Evolutionary conservation across 2,888 invertebrate genomes (phyloP).

Genomic region (Macaria liturata): DNA sequence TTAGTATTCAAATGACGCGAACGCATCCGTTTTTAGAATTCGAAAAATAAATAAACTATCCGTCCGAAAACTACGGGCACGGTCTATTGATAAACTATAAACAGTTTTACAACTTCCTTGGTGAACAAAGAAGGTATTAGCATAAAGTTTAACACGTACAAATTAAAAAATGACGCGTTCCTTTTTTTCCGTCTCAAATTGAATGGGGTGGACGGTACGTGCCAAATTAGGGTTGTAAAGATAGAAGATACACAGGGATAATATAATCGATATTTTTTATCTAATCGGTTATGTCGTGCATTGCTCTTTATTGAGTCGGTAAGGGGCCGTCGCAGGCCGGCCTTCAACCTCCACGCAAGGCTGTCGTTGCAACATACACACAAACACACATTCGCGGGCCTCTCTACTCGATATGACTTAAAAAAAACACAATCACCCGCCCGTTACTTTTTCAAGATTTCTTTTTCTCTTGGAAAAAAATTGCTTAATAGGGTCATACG

Average conservation of each 20-base stretch:
- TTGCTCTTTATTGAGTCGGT: conserved; percentile 49
- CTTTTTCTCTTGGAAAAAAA: conserved; percentile 42
- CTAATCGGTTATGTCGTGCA: conserved; percentile 59
- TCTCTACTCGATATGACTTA: conserved; percentile 28
- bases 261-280: conserved; percentile 41
- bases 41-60: conserved; percentile 69
- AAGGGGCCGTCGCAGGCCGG: conserved; percentile 62
- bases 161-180: conserved; percentile 36
- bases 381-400: conserved; percentile 56
- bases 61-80: conserved; percentile 38
- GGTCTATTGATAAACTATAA: conserved; percentile 68
- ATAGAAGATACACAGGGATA: conserved; percentile 32
- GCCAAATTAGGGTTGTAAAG: conserved; percentile 35
- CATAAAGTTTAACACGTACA: conserved; percentile 37
- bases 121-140: conserved; percentile 53
- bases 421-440: conserved; percentile 29
- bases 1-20: conserved; percentile 78
- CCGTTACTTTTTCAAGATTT: conserved; percentile 21
- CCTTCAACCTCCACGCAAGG: conserved; percentile 75
- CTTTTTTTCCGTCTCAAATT: conserved; percentile 21
- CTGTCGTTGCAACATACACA: conserved; percentile 68
- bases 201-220: conserved; percentile 27
- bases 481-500: conserved; percentile 72
- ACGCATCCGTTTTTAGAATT: conserved; percentile 80
- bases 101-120: conserved; percentile 76